Percentiles rank a stretch among this genome's conserved stretches.
phyloP scores from a whole-genome alignment of 2,113 vertebrate genomes.

The Pelobates fuscus region DNA sequence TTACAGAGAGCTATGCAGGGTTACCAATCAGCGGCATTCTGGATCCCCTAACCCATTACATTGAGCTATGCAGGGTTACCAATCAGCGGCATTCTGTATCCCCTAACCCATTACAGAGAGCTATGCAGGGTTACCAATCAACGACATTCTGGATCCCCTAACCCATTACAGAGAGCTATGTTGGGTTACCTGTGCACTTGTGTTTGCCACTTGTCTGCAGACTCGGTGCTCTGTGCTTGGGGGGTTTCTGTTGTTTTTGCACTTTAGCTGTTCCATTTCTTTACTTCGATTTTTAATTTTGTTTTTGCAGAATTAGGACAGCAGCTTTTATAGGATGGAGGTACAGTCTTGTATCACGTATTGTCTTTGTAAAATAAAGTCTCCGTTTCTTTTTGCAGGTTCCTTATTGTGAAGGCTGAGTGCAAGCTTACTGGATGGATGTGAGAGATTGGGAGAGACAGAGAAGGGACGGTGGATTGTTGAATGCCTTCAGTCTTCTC shows the following conservation, averaged over 20 bases:
- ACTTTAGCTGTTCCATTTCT: slow-evolving; percentile 44
- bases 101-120: background rate
- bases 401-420: background rate
- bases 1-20: background rate
- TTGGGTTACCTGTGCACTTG: slow-evolving; percentile 28
- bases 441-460: background rate
- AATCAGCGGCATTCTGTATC: background rate
- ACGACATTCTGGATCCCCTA: background rate
- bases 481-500: slow-evolving; percentile 23
- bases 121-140: too few species aligned
- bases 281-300: background rate
- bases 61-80: slow-evolving; percentile 5
- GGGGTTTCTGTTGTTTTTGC: slow-evolving; percentile 32
- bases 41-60: background rate
- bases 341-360: background rate
- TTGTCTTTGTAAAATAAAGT: too few species aligned
- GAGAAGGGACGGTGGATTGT: slow-evolving; percentile 9
- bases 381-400: background rate
- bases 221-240: background rate
- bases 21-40: slow-evolving; percentile 16
- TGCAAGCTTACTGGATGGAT: slow-evolving; percentile 12
- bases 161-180: background rate
- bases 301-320: background rate
- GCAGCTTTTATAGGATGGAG: slow-evolving; percentile 16
- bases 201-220: slow-evolving; percentile 11